Conservation (phyloP, 2,888 invertebrate genomes). For the Ommatoiulus sabulosus region DNA sequence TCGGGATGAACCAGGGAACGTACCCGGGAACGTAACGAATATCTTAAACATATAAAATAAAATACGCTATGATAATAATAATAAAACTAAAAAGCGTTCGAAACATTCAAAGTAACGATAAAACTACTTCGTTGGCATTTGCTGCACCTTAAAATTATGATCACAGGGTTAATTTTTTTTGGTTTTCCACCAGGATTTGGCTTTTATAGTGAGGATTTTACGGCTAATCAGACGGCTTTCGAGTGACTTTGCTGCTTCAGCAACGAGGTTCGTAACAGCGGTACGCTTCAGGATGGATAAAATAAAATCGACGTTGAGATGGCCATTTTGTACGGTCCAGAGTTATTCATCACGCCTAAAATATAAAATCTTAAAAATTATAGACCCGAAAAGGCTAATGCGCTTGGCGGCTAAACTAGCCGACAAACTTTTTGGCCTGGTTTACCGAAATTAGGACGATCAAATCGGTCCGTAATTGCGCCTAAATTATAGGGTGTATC, state of each 20-base stretch:
- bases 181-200: slow-evolving; percentile 27
- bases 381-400: too few species aligned
- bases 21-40: not conserved
- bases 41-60: not conserved
- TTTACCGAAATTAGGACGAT: too few species aligned
- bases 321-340: too few species aligned
- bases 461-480: too few species aligned
- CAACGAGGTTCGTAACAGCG: too few species aligned
- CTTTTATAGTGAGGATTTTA: not conserved
- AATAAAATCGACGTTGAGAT: too few species aligned
- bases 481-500: too few species aligned
- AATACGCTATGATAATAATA: not conserved
- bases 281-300: too few species aligned
- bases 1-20: not conserved
- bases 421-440: too few species aligned
- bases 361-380: too few species aligned
- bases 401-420: too few species aligned
- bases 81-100: not conserved
- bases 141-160: not conserved
- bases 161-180: slow-evolving; percentile 37
- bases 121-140: slow-evolving; percentile 5
- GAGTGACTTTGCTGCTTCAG: not conserved
- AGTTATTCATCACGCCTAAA: too few species aligned
- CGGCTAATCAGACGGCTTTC: not conserved
- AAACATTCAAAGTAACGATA: not conserved